Base-by-base conservation (phyloP, 2,113 vertebrate species). In the Motacilla alba region DNA sequence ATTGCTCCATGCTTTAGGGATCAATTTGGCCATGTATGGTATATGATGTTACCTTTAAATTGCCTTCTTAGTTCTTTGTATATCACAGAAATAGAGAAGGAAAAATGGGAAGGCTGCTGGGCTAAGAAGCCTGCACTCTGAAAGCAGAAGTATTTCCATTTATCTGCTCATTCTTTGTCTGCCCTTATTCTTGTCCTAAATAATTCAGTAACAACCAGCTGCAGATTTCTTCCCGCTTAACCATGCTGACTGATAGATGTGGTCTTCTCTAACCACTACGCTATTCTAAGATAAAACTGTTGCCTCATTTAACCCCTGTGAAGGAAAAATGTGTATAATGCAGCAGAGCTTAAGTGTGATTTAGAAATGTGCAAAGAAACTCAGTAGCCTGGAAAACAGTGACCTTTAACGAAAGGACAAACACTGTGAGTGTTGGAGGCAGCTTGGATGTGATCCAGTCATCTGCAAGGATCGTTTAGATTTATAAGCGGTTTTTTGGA, bases 141-240 rank as follows among this genome's bases (percentile, higher is more conserved):
- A 70, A 83, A 88, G 70, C 49, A 44, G 7, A 89, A 87, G 11
- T 77, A 43, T 86, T 93, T 95, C 55, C 12, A 43, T 77, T 88
- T 86, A 55, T 66, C 52, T 93, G 50, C 23, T 92, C 17, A 7
- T 58, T 92, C 43, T 35, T 90, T 89, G 23, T 55, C 56, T 94
- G 69, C 69, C 35, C 60, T 92, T 83, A 76, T 75, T 92, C 60
- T 92, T 89, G 30, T 81, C 52, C 74, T 96, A 88, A 97, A 95
- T 97, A 95, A 94, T 94, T 96, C 83, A 95, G 53, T 85, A 91
- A 64, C 77, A 89, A 80, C 68, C 73, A 95, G 83, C 94, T 95
- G 84, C 89, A 93, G 74, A 87, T 87, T 95, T 95, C 81, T 82
- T 94, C 66, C 70, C 89, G 62, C 81, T 94, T 92, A 97, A 58